Percentiles rank a stretch among this genome's conserved stretches.
These are phyloP conservation scores for Cyphomyrus discorhynchus DNA, from an alignment of 2,113 vertebrate species.

Conservation along the genomic window DNA sequence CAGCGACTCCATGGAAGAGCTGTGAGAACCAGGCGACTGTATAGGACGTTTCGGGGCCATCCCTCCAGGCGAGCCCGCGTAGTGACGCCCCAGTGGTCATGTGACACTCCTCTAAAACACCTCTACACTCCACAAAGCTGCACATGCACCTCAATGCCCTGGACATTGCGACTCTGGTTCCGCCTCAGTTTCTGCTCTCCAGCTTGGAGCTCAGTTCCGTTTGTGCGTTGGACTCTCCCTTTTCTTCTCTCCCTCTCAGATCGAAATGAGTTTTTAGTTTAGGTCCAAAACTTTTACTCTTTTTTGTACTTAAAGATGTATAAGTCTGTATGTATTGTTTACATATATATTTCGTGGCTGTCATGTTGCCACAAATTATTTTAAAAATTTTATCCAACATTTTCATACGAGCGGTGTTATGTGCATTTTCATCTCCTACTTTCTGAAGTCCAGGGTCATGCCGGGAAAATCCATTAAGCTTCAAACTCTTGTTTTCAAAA, in stretches of 20 bases:
- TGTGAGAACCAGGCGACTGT: neutral
- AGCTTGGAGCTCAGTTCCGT: neutral
- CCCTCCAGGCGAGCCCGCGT: neutral
- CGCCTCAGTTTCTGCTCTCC: neutral
- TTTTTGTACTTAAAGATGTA: neutral
- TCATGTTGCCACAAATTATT: neutral
- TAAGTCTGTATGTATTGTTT: neutral
- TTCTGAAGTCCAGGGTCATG: neutral
- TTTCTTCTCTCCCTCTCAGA: neutral
- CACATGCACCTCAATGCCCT: neutral
- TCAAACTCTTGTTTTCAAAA: neutral
- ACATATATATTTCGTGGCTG: neutral
- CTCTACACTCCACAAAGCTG: neutral
- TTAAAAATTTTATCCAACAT: neutral
- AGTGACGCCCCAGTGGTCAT: neutral
- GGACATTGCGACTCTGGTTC: neutral
- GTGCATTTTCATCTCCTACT: neutral
- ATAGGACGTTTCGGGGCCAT: neutral
- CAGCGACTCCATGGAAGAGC: neutral
- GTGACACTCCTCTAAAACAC: neutral
- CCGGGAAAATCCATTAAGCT: neutral
- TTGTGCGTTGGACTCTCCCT: neutral
- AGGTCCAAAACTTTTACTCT: neutral
- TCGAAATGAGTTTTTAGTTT: neutral
- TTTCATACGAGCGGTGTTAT: neutral